Conservation (phyloP, 1,140 invertebrate species). For the Lepidurus packardi region DNA sequence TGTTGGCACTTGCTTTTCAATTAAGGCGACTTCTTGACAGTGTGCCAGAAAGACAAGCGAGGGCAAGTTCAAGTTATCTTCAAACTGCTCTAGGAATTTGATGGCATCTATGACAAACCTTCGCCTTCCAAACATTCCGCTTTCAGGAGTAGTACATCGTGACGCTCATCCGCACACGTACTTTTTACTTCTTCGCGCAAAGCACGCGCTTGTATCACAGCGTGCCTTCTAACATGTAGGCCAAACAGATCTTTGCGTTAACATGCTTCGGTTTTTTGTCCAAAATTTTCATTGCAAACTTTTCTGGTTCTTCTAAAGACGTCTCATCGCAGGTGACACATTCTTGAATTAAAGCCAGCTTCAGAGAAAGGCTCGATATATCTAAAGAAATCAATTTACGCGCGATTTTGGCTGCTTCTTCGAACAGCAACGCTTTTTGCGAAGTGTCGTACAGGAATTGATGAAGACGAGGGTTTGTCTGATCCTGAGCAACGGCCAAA, state of each 20-base stretch:
- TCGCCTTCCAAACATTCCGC: constrained; percentile 26
- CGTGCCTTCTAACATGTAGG: background rate
- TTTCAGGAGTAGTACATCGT: background rate
- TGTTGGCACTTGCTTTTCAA: background rate
- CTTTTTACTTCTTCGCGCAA: background rate
- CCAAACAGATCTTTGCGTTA: background rate
- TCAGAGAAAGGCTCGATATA: background rate
- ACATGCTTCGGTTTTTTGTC: background rate
- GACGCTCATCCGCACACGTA: background rate
- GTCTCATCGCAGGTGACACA: background rate
- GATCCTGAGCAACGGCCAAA: background rate
- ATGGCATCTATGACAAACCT: background rate
- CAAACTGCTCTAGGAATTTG: background rate
- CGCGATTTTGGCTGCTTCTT: background rate
- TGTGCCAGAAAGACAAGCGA: background rate
- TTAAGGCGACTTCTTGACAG: background rate
- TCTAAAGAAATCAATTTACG: background rate
- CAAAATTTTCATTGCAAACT: background rate
- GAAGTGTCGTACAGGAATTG: background rate
- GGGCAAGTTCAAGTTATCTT: background rate
- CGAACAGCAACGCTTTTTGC: background rate
- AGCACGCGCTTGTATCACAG: background rate
- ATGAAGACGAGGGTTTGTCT: background rate
- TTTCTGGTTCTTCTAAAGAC: background rate
- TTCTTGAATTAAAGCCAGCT: background rate